These are phyloP conservation scores for Macropodus opercularis DNA, from an alignment of 2,797 vertebrate genomes.

Conservation along the genomic window DNA sequence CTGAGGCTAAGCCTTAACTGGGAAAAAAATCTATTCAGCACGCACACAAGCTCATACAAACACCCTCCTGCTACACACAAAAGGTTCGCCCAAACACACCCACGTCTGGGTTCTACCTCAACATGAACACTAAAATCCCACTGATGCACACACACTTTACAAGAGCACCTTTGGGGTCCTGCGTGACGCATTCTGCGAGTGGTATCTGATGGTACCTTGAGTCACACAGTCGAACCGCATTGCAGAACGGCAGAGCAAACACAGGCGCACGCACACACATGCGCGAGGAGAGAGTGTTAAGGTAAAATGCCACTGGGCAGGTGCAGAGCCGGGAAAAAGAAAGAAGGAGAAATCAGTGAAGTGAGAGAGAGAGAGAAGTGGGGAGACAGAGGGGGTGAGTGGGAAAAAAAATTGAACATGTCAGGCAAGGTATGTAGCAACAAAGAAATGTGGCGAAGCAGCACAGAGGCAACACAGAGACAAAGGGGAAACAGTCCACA, in stretches of 20 bases:
- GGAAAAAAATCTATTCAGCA: slow-evolving; percentile 55
- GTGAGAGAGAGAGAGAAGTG: slow-evolving; percentile 16
- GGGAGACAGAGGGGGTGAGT: slow-evolving; percentile 1
- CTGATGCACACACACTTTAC: slow-evolving; percentile 18
- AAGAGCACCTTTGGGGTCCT: slow-evolving; percentile 69
- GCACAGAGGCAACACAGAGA: slow-evolving; percentile 37
- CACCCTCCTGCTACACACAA: slow-evolving; percentile 58
- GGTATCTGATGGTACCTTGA: slow-evolving; percentile 74
- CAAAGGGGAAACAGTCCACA: slow-evolving; percentile 25
- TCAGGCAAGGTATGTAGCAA: slow-evolving; percentile 46
- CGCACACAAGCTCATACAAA: slow-evolving; percentile 45
- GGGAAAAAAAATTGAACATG: slow-evolving; percentile 52
- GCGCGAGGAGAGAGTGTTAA: slow-evolving; percentile 21
- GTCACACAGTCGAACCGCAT: slow-evolving; percentile 76
- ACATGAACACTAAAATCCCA: slow-evolving; percentile 39
- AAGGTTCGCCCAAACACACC: slow-evolving; percentile 68
- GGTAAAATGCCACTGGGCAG: slow-evolving; percentile 68
- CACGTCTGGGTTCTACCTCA: slow-evolving; percentile 61
- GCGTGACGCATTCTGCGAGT: slow-evolving; percentile 69
- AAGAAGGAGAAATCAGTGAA: slow-evolving; percentile 45
- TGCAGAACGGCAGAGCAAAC: slow-evolving; percentile 68
- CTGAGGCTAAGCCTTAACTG: slow-evolving; percentile 40
- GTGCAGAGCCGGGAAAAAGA: slow-evolving; percentile 55
- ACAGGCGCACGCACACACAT: slow-evolving; percentile 15
- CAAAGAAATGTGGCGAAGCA: slow-evolving; percentile 52